These are phyloP conservation scores for Cryptoblepharus egeriae DNA, from an alignment of 2,797 vertebrate genomes.

Conservation along the genomic window DNA sequence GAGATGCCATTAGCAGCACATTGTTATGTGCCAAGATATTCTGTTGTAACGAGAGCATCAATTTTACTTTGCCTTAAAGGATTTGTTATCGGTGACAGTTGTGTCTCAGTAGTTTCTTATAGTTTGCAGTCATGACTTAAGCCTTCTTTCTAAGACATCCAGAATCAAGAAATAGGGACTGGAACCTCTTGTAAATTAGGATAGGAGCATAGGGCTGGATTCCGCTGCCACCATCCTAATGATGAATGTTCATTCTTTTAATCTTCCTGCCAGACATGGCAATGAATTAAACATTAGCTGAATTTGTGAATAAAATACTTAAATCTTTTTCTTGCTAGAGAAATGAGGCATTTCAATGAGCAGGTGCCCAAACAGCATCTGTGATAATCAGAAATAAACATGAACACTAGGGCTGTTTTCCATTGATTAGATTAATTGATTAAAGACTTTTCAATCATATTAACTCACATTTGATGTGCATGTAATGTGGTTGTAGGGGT, in stretches of 20 bases:
- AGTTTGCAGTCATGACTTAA: slow-evolving; percentile 10
- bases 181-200: slow-evolving; percentile 43
- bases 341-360: slow-evolving; percentile 46
- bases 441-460: no score
- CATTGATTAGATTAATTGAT: no score
- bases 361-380: slow-evolving; percentile 39
- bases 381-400: slow-evolving; percentile 24
- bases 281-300: slow-evolving; percentile 63
- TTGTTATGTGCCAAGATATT: slow-evolving; percentile 43
- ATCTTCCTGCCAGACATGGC: slow-evolving; percentile 45
- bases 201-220: slow-evolving; percentile 26
- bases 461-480: no score
- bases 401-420: slow-evolving; percentile 1
- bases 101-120: slow-evolving; percentile 23
- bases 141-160: slow-evolving; percentile 19
- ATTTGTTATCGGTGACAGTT: slow-evolving; percentile 33
- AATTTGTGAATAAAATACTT: slow-evolving; percentile 48
- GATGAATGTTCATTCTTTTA: slow-evolving; percentile 59
- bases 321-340: slow-evolving; percentile 38
- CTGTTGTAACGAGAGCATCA: slow-evolving; percentile 43
- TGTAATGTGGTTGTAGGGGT: no score
- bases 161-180: slow-evolving; percentile 41
- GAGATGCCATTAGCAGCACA: slow-evolving; percentile 48
- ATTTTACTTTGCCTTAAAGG: slow-evolving; percentile 57
- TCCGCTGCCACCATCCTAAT: slow-evolving; percentile 45